Evolutionary conservation across 2,888 invertebrate species (phyloP).

Genomic region (Crematogaster levior): DNA sequence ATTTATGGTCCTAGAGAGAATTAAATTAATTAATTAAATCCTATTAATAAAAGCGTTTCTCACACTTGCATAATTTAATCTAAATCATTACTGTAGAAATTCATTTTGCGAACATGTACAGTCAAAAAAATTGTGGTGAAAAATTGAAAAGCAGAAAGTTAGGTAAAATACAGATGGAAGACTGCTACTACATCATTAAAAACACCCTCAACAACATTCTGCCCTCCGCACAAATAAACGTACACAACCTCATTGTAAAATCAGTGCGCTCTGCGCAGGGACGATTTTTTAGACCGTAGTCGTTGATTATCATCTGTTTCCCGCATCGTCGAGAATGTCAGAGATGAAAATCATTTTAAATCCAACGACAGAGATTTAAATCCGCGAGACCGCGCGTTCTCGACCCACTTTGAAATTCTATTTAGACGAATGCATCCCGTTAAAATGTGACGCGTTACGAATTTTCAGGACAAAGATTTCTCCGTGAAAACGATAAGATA

Average conservation of each 20-base stretch:
- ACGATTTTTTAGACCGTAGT: conserved; percentile 52
- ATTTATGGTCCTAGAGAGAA: conserved; percentile 1
- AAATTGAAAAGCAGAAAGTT: conserved; percentile 44
- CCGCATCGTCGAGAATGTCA: conserved; percentile 43
- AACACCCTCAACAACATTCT: conserved; percentile 55
- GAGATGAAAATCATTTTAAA: conserved; percentile 50
- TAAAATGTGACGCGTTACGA: conserved; percentile 29
- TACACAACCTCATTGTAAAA: conserved; percentile 52
- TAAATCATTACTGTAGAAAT: not conserved
- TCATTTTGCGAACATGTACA: conserved; percentile 3
- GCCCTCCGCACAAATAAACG: conserved; percentile 50
- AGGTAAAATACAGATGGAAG: conserved; percentile 28
- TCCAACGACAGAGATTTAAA: conserved; percentile 21
- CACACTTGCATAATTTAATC: not conserved
- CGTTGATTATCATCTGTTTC: conserved; percentile 56
- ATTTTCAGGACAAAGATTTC: conserved; percentile 18
- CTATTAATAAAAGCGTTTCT: conserved; percentile 21
- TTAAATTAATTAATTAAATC: conserved; percentile 20
- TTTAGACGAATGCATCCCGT: conserved; percentile 44
- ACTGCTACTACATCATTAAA: conserved; percentile 63
- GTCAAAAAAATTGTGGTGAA: conserved; percentile 35
- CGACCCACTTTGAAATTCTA: conserved; percentile 55
- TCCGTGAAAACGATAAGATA: not conserved
- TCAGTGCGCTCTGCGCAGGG: conserved; percentile 41
- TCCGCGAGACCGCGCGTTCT: conserved; percentile 11